Conservation (phyloP, 2,113 vertebrate genomes). For the Etheostoma spectabile region DNA sequence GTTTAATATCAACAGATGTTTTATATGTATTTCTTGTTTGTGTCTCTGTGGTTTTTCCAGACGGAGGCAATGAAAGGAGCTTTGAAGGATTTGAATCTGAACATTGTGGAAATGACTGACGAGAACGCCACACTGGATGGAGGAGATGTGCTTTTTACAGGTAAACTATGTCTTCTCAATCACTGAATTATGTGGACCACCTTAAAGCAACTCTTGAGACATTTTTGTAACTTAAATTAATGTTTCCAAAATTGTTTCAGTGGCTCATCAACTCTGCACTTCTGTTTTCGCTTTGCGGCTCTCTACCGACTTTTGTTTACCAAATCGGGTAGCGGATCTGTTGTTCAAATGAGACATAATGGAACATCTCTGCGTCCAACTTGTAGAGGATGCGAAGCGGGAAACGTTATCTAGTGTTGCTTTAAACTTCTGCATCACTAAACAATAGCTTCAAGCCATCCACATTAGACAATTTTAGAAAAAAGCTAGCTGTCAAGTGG, state of each 20-base stretch:
- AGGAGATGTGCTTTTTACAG: constrained; percentile 98
- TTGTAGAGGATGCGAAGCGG: too few relatives aligned
- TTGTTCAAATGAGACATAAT: too few relatives aligned
- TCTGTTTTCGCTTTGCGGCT: too few relatives aligned
- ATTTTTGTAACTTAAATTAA: too few relatives aligned
- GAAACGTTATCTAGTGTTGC: too few relatives aligned
- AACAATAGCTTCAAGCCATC: neutral
- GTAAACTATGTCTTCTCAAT: constrained; percentile 72
- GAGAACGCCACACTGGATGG: constrained; percentile 95
- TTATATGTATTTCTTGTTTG: constrained; percentile 45
- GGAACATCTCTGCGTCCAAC: too few relatives aligned
- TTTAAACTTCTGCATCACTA: neutral
- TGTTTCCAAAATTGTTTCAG: too few relatives aligned
- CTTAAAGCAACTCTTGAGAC: too few relatives aligned
- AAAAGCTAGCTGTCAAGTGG: neutral
- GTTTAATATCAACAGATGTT: constrained; percentile 55
- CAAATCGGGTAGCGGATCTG: too few relatives aligned
- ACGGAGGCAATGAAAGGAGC: constrained; percentile 88
- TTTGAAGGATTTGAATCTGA: constrained; percentile 90
- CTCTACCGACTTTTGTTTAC: too few relatives aligned
- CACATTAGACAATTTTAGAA: neutral
- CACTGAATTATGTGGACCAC: neutral
- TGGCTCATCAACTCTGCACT: too few relatives aligned
- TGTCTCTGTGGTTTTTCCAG: constrained; percentile 80
- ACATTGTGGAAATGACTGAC: constrained; percentile 95